Conservation (phyloP, 1,140 invertebrate species). For the Caenorhabditis remanei region DNA sequence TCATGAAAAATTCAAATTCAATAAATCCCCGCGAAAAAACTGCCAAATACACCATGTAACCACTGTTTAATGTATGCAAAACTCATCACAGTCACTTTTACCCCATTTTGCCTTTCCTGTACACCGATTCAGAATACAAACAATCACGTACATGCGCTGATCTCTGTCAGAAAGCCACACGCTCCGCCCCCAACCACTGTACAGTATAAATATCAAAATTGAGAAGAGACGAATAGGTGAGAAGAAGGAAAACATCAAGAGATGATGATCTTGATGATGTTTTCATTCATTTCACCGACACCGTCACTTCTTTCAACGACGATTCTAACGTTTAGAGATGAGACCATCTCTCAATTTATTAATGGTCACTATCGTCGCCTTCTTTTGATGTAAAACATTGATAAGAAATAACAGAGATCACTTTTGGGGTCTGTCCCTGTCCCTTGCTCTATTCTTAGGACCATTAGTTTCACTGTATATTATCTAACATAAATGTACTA, state of each 20-base stretch:
- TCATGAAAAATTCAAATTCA: conserved; percentile 17
- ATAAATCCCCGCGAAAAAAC: neutral
- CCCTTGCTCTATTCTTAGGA: neutral
- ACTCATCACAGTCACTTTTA: conserved; percentile 11
- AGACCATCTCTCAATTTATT: conserved; percentile 34
- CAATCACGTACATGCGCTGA: neutral
- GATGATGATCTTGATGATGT: conserved; percentile 41
- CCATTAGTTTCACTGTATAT: too few relatives aligned
- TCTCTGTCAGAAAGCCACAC: conserved; percentile 15
- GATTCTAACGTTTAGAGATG: conserved; percentile 33
- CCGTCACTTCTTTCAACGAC: conserved; percentile 29
- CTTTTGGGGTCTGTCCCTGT: neutral
- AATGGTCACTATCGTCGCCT: neutral
- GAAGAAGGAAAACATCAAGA: conserved; percentile 27
- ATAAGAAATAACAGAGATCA: conserved; percentile 31
- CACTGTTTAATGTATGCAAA: conserved; percentile 33
- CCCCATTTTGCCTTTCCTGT: neutral
- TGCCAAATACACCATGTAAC: neutral
- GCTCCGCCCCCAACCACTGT: conserved; percentile 37
- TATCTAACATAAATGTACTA: too few relatives aligned
- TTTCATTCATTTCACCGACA: conserved; percentile 49
- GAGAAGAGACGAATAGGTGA: neutral
- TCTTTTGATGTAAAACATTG: neutral
- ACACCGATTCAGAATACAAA: neutral
- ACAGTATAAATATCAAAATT: conserved; percentile 41